Percentiles rank a stretch among this genome's conserved stretches.
Evolutionary conservation across 35 echinoderm and acorn worm genomes (phyloP).

Genomic region (Apostichopus japonicus): DNA sequence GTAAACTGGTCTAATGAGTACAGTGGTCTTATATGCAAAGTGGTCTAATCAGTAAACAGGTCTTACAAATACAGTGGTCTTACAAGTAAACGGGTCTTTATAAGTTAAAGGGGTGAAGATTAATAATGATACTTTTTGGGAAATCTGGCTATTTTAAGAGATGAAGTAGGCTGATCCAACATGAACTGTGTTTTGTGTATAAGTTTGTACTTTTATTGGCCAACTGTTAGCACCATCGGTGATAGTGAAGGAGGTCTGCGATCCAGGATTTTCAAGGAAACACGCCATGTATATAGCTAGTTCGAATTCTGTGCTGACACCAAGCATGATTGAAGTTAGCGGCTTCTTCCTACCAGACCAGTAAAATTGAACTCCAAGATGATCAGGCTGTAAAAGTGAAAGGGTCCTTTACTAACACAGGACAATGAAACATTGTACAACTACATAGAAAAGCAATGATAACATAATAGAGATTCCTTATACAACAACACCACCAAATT

Average conservation of each 20-base stretch:
- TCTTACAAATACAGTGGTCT: no score
- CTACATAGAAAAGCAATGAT: no score
- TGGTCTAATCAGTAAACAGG: no score
- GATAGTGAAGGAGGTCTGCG: constrained; percentile 52
- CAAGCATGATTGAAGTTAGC: constrained; percentile 73
- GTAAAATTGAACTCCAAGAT: constrained; percentile 71
- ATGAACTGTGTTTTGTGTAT: neutral
- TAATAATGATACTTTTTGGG: neutral
- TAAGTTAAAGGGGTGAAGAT: no score
- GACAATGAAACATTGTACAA: neutral
- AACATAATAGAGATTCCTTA: no score
- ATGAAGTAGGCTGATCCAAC: constrained; percentile 44
- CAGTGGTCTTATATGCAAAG: no score
- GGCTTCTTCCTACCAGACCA: constrained; percentile 65
- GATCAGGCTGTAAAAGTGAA: constrained; percentile 55
- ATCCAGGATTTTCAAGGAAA: constrained; percentile 68
- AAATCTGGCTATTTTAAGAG: neutral
- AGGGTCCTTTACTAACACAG: neutral
- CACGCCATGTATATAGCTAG: constrained; percentile 81
- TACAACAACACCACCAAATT: no score
- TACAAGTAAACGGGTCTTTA: no score
- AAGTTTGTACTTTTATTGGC: constrained; percentile 35
- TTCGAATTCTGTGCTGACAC: constrained; percentile 93
- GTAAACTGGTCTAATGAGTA: no score
- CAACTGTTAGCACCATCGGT: constrained; percentile 32